These are phyloP conservation scores for Ditylenchus weischeri DNA, from an alignment of 2,888 invertebrate genomes.

Conservation along the genomic window DNA sequence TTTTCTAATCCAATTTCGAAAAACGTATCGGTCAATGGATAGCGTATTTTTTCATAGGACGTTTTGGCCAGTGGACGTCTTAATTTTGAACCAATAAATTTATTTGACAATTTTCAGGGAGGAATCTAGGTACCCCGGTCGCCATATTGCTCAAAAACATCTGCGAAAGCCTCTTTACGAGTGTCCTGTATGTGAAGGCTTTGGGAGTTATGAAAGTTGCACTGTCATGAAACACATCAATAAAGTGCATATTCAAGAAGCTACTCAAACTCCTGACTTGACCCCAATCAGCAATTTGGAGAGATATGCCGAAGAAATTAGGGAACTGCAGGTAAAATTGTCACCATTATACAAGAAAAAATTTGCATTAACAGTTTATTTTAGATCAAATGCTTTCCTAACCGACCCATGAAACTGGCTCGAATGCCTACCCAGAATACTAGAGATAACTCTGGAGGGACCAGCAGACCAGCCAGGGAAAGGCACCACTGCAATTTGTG, in stretches of 20 bases:
- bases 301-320: conserved; percentile 41
- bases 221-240: conserved; percentile 23
- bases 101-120: conserved; percentile 22
- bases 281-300: conserved; percentile 41
- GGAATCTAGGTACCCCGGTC: conserved; percentile 39
- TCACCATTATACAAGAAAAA: no score
- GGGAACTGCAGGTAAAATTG: conserved; percentile 34
- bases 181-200: conserved; percentile 42
- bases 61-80: no score
- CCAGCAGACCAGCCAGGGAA: conserved; percentile 36
- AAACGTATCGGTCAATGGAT: no score
- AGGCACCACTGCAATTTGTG: conserved; percentile 41
- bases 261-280: conserved; percentile 24
- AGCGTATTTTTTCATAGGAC: no score
- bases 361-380: neutral
- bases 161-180: conserved; percentile 42
- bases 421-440: neutral
- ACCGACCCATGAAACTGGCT: conserved; percentile 49
- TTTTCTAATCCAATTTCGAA: no score
- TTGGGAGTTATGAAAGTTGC: conserved; percentile 45
- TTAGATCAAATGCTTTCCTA: conserved; percentile 43
- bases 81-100: conserved; percentile 1
- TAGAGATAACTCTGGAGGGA: conserved; percentile 13
- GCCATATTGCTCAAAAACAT: conserved; percentile 49
- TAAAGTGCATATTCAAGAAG: conserved; percentile 37